Conservation (phyloP, 1,140 invertebrate species). For the Anoplophora glabripennis region DNA sequence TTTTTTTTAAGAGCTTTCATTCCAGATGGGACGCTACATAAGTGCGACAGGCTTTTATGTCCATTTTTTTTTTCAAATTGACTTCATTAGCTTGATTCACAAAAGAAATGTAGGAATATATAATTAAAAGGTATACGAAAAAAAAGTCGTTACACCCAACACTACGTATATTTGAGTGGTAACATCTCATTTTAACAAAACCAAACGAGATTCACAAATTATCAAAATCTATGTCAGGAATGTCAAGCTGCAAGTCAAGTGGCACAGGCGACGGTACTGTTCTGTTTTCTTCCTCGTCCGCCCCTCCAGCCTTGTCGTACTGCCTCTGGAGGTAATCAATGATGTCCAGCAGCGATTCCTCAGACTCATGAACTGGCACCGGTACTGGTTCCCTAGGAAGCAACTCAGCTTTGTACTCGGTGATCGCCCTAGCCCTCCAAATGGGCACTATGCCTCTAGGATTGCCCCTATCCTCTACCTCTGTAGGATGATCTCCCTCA, state of each 20-base stretch:
- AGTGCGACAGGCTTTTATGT: no score
- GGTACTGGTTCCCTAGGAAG: conserved; percentile 64
- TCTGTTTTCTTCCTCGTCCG: conserved; percentile 37
- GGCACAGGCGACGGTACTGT: conserved; percentile 27
- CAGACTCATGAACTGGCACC: conserved; percentile 59
- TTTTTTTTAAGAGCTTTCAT: no score
- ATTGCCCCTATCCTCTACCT: conserved; percentile 21
- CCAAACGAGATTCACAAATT: conserved; percentile 1
- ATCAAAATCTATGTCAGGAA: conserved; percentile 27
- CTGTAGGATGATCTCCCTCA: conserved; percentile 18
- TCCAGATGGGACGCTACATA: no score
- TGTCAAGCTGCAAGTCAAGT: conserved; percentile 28
- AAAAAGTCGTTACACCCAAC: not conserved
- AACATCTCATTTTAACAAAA: not conserved
- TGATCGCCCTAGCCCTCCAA: conserved; percentile 64
- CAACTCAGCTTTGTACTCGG: conserved; percentile 61
- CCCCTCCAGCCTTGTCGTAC: conserved; percentile 38
- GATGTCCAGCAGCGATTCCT: conserved; percentile 47
- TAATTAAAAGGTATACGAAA: not conserved
- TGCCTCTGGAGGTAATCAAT: conserved; percentile 46
- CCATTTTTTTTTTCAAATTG: no score
- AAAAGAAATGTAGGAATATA: no score
- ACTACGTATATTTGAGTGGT: not conserved
- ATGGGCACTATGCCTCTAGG: conserved; percentile 48
- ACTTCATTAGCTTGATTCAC: no score